phyloP scores from a whole-genome alignment of 2,797 vertebrate species.

The Nannoperca australis region DNA sequence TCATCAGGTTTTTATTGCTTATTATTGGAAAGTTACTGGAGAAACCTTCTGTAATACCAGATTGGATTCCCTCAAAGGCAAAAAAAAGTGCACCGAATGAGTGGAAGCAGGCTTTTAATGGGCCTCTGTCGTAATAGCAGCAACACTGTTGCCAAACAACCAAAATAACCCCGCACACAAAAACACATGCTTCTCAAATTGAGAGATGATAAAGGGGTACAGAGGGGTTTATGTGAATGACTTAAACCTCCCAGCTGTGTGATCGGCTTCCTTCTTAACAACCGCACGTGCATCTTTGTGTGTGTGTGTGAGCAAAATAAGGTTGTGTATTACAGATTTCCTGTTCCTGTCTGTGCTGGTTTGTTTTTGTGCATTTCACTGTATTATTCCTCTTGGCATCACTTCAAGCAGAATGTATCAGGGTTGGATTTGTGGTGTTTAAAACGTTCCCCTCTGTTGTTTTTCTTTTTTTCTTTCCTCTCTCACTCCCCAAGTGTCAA shows the following conservation, averaged over 20 bases:
- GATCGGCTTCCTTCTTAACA: constrained; percentile 41
- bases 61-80: constrained; percentile 52
- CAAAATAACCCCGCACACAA: constrained; percentile 57
- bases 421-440: constrained; percentile 39
- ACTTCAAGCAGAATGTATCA: constrained; percentile 38
- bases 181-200: constrained; percentile 58
- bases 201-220: constrained; percentile 48
- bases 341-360: constrained; percentile 25
- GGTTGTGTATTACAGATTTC: constrained; percentile 21
- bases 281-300: constrained; percentile 39
- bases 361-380: constrained; percentile 32
- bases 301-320: constrained; percentile 1
- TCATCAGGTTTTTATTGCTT: constrained; percentile 37
- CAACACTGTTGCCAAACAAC: constrained; percentile 52
- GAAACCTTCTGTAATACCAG: constrained; percentile 45
- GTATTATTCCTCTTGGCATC: constrained; percentile 26
- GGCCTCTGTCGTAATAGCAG: constrained; percentile 50
- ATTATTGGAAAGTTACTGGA: constrained; percentile 31
- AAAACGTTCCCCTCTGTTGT: constrained; percentile 24
- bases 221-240: constrained; percentile 57
- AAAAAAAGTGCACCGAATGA: constrained; percentile 52
- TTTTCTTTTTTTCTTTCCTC: constrained; percentile 2
- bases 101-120: constrained; percentile 68
- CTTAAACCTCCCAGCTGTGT: constrained; percentile 59
- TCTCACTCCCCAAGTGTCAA: constrained; percentile 26